Evolutionary conservation across 2,888 invertebrate genomes (phyloP), one percentile per base, ranked within the genome.

Genomic region (Strigamia maritima): DNA sequence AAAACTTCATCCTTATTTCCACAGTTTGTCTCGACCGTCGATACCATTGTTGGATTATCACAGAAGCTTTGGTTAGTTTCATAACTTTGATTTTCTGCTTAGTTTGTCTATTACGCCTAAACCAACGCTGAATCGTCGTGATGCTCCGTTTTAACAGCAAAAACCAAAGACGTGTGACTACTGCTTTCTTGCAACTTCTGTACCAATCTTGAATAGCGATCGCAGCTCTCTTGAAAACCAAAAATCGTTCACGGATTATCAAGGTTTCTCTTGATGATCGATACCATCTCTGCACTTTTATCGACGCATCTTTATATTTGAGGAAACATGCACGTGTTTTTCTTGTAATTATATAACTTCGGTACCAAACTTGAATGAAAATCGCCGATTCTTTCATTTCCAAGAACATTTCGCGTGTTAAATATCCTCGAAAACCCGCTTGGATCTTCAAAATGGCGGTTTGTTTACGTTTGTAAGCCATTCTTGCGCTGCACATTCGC

Each of bases 371-470:
- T 80, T 82, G 82, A 79, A 82, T 79, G 24, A 49, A 60, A 10
- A 80, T 70, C 49, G 79, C 79, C 16, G 81, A 78, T 19, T 3
- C 1, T 24, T 76, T 44, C 49, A 6, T 77, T 14, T 22, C 7
- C 14, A 54, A 26, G 19, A 16, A 77, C 16, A 14, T 26, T 12
- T 44, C 24, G 6, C 54, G n/a, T 26, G 74, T 10, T 24, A 31
- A 38, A 35, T 31, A 78, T 19, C 79, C 76, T 31, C 80, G 65
- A n/a, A 79, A 54, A 31, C 7, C 8, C 24, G 83, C 79, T 81
- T 84, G 84, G 35, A 84, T 82, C n/a, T 80, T 80, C 19, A 80
- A 70, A 65, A 81, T 82, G 49, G 83, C 82, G 19, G 77, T n/a
- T 77, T 16, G 16, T 70, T 19, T 6, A 44, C 80, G 80, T 10